Conservation (phyloP, 2,113 vertebrate species). For the Lucifuga dentata region DNA sequence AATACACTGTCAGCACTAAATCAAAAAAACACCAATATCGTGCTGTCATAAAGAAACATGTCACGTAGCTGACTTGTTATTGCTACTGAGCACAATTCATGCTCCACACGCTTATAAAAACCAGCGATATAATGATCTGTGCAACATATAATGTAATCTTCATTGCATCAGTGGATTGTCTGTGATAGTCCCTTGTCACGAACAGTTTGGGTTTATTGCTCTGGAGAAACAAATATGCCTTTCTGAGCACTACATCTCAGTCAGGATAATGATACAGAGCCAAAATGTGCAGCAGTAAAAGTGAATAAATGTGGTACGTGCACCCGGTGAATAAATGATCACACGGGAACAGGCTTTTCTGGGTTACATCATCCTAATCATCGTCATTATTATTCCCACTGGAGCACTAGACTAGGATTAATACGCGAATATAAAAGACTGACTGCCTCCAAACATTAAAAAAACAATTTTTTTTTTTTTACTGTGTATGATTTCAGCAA, state of each 20-base stretch:
- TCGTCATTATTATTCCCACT: constrained; percentile 18
- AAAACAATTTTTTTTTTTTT: no score
- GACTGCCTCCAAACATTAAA: no score
- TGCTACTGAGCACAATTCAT: constrained; percentile 16
- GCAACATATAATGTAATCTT: constrained; percentile 42
- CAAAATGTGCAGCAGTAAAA: not conserved
- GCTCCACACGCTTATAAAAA: constrained; percentile 14
- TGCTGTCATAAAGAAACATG: constrained; percentile 9
- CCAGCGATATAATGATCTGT: constrained; percentile 18
- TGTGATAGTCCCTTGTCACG: constrained; percentile 75
- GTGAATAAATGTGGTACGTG: not conserved
- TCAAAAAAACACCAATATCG: not conserved
- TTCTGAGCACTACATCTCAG: constrained; percentile 6
- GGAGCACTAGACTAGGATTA: constrained; percentile 9
- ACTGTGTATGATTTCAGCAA: constrained; percentile 13
- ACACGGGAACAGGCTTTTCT: constrained; percentile 18
- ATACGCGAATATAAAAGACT: constrained; percentile 30
- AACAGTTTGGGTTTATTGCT: constrained; percentile 47
- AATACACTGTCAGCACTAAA: not conserved
- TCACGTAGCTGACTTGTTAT: constrained; percentile 31
- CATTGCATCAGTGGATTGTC: constrained; percentile 25
- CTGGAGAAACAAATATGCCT: constrained; percentile 38
- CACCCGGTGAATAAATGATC: not conserved
- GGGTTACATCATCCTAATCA: constrained; percentile 21
- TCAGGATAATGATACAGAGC: not conserved